Base-by-base conservation (phyloP, 2,888 invertebrate genomes). In the Busseola fusca region DNA sequence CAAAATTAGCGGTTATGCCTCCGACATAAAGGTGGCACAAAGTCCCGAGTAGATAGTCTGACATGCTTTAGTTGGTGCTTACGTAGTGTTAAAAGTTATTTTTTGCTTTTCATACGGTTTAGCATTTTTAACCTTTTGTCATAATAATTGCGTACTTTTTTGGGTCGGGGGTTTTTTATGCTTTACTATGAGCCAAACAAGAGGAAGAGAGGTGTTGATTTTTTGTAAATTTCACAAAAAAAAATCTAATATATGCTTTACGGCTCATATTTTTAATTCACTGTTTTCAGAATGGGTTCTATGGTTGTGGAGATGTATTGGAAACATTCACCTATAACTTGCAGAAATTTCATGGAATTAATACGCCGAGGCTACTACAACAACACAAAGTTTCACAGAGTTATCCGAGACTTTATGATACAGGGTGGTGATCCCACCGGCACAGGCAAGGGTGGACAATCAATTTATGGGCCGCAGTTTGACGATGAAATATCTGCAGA, bases 351-450 rank as follows among this genome's bases (percentile, higher is more conserved):
- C 94, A 99, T 99, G 74, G 99, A 99, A 93, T 95, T 99, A 40
- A 96, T 98, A 0, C 96, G 99, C 74, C 96, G 99, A 86, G 99
- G 99, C 30, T 99, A 99, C 93, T 99, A 99, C 91, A 99, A 99
- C 93, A 98, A 98, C 80, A 98, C 99, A 6, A 98, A 98, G 87
- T 99, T 99, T 92, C 99, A 99, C 92, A 96, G 99, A 86, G 98
- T 99, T 56, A 99, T 99, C 77, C 96, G 98, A 69, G 98, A 98
- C 90, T 98, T 98, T 88, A 98, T 98, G 98, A 98, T 98, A 83
- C 98, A 98, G 96, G 98, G 98, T 21, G 99, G 99, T 9, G 99
- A 99, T 95, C 99, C 99, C 0, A 99, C 99, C 0, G 99, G 98
- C 9, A 99, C 99, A 18, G 99, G 99, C 0, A 97, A 99, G 91